These are phyloP conservation scores for Bubo bubo DNA, from an alignment of 2,113 vertebrate species.

Conservation along the genomic window DNA sequence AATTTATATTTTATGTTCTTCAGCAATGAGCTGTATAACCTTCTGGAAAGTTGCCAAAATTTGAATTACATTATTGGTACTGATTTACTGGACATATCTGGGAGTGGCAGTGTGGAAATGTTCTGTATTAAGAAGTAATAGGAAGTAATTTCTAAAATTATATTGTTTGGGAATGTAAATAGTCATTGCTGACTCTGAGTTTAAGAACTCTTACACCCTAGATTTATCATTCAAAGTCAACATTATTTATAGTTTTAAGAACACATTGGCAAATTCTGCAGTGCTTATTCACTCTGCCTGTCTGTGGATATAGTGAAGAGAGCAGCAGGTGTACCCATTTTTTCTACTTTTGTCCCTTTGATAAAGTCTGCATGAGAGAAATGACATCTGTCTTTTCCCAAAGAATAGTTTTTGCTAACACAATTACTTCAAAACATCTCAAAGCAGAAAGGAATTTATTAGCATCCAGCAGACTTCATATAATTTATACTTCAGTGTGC, in stretches of 20 bases:
- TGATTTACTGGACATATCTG: constrained; percentile 25
- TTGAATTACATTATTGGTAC: constrained; percentile 32
- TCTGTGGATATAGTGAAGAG: neutral
- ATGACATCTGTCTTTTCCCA: neutral
- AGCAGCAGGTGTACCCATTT: neutral
- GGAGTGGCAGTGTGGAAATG: neutral
- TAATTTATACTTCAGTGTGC: neutral
- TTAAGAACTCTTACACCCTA: neutral
- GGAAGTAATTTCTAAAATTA: neutral
- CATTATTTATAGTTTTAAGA: neutral
- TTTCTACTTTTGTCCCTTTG: neutral
- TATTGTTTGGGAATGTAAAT: neutral
- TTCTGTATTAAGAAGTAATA: neutral
- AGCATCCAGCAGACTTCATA: neutral
- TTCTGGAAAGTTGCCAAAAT: constrained; percentile 25
- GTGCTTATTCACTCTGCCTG: neutral
- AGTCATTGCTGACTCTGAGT: neutral
- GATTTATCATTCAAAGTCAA: constrained; percentile 11
- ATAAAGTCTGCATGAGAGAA: neutral
- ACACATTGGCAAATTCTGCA: neutral
- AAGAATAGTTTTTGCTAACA: neutral
- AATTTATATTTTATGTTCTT: constrained; percentile 48
- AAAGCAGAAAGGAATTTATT: neutral
- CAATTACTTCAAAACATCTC: neutral
- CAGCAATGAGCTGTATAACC: neutral